phyloP scores from a whole-genome alignment of 2,888 invertebrate species.

The Agrenia bidenticulata region DNA sequence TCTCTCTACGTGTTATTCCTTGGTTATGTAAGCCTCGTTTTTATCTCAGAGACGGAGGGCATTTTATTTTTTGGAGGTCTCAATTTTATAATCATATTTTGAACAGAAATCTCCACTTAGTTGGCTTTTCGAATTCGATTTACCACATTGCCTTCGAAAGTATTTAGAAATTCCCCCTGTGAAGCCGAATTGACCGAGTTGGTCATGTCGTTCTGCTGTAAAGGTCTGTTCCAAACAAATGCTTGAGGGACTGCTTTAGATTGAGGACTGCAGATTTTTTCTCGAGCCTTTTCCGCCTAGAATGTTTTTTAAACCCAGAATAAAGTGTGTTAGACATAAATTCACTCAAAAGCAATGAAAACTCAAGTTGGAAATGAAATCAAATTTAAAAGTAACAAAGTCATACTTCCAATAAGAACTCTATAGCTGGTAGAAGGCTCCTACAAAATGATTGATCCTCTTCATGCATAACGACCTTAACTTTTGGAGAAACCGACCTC shows the following conservation, averaged over 20 bases:
- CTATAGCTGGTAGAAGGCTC: constrained; percentile 42
- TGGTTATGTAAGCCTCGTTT: too few species aligned
- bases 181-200: not conserved
- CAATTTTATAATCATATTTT: too few species aligned
- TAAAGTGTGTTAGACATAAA: not conserved
- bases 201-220: not conserved
- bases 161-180: not conserved
- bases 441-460: constrained; percentile 32
- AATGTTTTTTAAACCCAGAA: not conserved
- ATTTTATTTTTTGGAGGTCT: not conserved
- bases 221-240: not conserved
- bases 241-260: constrained; percentile 4
- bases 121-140: not conserved
- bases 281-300: constrained; percentile 21
- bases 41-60: too few species aligned
- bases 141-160: not conserved
- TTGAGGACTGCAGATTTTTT: constrained; percentile 23
- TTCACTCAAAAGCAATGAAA: not conserved
- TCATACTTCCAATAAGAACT: constrained; percentile 42
- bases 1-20: not conserved
- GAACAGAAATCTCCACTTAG: not conserved
- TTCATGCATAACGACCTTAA: constrained; percentile 17
- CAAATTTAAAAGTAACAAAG: not conserved
- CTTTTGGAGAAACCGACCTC: constrained; percentile 21
- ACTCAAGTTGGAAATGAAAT: not conserved